Base-by-base conservation (phyloP, 1,140 invertebrate species). In the Drosophila quadrilineata region DNA sequence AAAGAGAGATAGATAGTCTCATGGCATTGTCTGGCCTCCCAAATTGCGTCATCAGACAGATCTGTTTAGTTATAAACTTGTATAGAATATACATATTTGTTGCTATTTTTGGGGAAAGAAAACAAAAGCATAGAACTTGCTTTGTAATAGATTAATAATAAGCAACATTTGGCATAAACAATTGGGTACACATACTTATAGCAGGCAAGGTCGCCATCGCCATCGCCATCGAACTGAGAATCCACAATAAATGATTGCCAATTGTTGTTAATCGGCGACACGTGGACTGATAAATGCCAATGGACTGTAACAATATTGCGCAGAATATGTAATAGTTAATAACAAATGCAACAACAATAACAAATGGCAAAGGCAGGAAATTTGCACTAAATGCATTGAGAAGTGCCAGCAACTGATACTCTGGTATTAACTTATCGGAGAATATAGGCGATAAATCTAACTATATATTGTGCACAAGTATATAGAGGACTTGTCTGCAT, bases 181-280 rank as follows among this genome's bases (percentile, higher is more conserved):
- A n/a, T n/a, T n/a, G n/a, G n/a, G n/a, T n/a, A n/a, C n/a, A n/a
- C n/a, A n/a, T n/a, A n/a, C n/a, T n/a, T n/a, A n/a, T n/a, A 56
- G 35, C 29, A 46, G 41, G 43, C 74, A 79, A 79, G 75, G 75
- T 79, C 75, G 67, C 9, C 2, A 58, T 46, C 17, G 12, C 40
- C 57, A 50, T 24, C 26, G 16, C 36, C 10, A 3, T 19, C 19
- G n/a, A 10, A 3, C n/a, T n/a, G n/a, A 9, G 33, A 2, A 12
- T 14, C 38, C 33, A 31, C 16, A 8, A 24, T 41, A 29, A 54
- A 49, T 24, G 35, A 19, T 46, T 53, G 45, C 24, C 16, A 19
- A 49, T 56, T n/a, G n/a, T 71, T 62, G 65, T 52, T 71, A 79
- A 79, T 80, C 75, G 75, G 52, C 56, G 57, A 80, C 75, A 80